These are phyloP conservation scores for Zygaena filipendulae DNA, from an alignment of 2,888 invertebrate genomes.

Conservation along the genomic window DNA sequence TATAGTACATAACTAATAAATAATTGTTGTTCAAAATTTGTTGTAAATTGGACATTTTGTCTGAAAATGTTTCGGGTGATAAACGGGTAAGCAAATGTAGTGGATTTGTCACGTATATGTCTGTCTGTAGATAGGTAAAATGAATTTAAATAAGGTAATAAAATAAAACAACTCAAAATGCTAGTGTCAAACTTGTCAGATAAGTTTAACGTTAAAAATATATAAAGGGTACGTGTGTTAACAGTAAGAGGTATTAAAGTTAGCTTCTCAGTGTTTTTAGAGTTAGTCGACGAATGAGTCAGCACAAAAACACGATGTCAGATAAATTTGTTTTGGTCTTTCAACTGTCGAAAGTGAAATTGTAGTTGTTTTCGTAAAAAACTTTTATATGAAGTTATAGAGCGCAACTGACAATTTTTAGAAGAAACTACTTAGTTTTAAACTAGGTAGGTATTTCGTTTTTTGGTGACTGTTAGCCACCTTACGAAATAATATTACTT, in stretches of 20 bases:
- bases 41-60: too few species aligned
- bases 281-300: constrained; percentile 68
- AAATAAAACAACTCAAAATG: constrained; percentile 37
- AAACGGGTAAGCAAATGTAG: constrained; percentile 54
- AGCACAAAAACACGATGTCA: constrained; percentile 50
- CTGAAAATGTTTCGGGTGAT: constrained; percentile 47
- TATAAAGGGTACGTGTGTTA: constrained; percentile 36
- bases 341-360: too few species aligned
- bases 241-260: constrained; percentile 41
- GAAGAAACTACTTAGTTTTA: too few species aligned
- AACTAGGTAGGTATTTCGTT: too few species aligned
- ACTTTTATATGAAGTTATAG: too few species aligned
- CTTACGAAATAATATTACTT: neutral
- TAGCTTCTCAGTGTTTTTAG: constrained; percentile 69
- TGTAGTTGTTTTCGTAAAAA: constrained; percentile 17
- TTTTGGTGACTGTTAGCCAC: too few species aligned
- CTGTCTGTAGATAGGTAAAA: constrained; percentile 56
- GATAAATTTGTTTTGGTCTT: constrained; percentile 48
- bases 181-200: constrained; percentile 43
- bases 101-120: constrained; percentile 35
- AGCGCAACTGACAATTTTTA: too few species aligned
- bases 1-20: too few species aligned
- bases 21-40: too few species aligned
- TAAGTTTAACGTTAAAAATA: too few species aligned
- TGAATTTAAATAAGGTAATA: constrained; percentile 45